Base-by-base conservation (phyloP, 2,797 vertebrate genomes). In the Rhinella marina region DNA sequence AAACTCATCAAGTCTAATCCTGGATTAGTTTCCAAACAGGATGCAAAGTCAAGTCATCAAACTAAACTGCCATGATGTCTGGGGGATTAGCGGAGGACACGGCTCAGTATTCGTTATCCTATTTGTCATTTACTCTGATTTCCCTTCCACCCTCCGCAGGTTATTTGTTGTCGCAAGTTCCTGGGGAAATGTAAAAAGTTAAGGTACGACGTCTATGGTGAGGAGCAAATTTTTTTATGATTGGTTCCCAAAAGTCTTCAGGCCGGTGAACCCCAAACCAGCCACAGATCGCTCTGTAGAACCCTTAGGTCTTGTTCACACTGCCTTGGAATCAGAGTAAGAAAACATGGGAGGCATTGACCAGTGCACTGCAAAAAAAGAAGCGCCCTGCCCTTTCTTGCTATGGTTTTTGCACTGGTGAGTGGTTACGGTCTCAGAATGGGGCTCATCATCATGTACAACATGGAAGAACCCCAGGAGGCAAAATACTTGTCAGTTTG, bases 1-100 rank as follows among this genome's bases (percentile, higher is more conserved):
- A 86, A 86, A 86, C 88, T 75, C 84, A 89, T 89, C 88, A 84
- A 50, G 59, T 66, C 62, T 86, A 83, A 89, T 86, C 88, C 88
- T 23, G 81, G 88, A 86, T 89, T 86, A 83, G n/a, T 79, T 82
- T 86, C 84, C 84, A 82, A 89, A 86, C 41, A 89, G 84, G 84
- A 89, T 59, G 68, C 48, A 88, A 81, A 89, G 73, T 59, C 88
- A 83, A 57, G 56, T 82, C 84, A 78, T 83, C 72, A 27, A 79
- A 83, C 52, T 32, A 57, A 82, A 89, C 77, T 70, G 68, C 54
- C 83, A 25, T 61, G 32, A 77, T n/a, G 79, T 82, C 56, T 79
- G 10, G 12, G 3, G 80, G 84, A 89, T 89, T 82, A 86, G 32
- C 14, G 9, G 13, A 66, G 32, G 80, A 64, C 59, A 25, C 21